A percentile compares a stretch with the other conserved stretches of the same genome.
Conservation (phyloP, 2,797 vertebrate genomes). For the Perodicticus potto region DNA sequence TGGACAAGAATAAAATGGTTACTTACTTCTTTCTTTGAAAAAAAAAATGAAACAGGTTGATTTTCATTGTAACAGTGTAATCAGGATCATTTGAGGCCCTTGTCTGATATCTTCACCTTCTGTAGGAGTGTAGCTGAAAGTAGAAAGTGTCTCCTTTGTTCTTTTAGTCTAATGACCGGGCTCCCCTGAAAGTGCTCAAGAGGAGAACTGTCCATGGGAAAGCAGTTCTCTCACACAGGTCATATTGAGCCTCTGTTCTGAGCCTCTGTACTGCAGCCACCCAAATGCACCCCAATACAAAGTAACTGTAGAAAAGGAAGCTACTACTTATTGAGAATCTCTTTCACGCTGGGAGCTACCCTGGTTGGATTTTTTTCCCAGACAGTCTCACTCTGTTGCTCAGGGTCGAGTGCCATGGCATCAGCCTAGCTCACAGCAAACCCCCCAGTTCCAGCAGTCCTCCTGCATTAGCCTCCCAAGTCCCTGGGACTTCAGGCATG, state of each 20-base stretch:
- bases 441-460: too few species aligned
- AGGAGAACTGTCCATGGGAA: not conserved
- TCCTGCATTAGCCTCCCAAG: too few species aligned
- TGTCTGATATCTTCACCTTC: not conserved
- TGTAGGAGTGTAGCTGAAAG: fast-evolving
- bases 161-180: not conserved
- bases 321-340: not conserved
- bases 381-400: too few species aligned
- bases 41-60: not conserved
- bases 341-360: not conserved
- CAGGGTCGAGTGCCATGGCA: too few species aligned
- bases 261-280: not conserved
- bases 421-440: too few species aligned
- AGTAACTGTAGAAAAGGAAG: not conserved
- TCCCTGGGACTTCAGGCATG: too few species aligned
- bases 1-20: not conserved
- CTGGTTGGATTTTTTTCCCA: not conserved
- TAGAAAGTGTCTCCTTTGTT: not conserved
- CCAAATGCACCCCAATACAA: not conserved
- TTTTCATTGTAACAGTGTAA: not conserved
- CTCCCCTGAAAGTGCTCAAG: not conserved
- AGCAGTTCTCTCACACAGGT: not conserved
- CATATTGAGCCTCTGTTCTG: not conserved
- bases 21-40: not conserved
- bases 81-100: not conserved